Base-by-base conservation (phyloP, 2,888 invertebrate species). In the Hyles lineata region DNA sequence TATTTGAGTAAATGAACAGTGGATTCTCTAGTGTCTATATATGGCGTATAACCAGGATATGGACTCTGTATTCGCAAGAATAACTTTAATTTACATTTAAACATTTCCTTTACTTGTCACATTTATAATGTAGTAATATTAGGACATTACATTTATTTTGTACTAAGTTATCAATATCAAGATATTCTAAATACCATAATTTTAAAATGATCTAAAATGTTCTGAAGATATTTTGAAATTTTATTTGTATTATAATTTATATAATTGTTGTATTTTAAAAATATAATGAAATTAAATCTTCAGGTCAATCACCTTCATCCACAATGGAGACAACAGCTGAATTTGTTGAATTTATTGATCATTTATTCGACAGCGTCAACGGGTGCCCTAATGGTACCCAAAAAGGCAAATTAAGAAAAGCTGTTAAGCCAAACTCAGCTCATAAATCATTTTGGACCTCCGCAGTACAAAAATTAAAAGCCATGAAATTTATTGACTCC, bases 321-420 rank as follows among this genome's bases (percentile, higher is more conserved):
- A 58, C 58, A 7, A 58, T 58, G 58, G 19, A 58, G 7, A 58
- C 58, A 19, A 58, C 58, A 58, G 58, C 58, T n/a, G 58, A 58
- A 7, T 58, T 58, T n/a, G 59, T 59, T 21, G 59, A 59, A 59
- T 59, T 59, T 9, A 21, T 59, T 21, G 59, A 59, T 21, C 19
- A 59, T 21, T 59, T 59, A 21, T 59, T 59, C 21, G 59, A 35
- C 35, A 35, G 35, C 35, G 35, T 9, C 35, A 35, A 35, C 35
- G 35, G 35, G 8, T 35, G 35, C 21, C 21, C 23, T 59, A 59
- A 59, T 21, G 59, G 59, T 19, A 21, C 21, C 21, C 59, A 59
- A 21, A 59, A 59, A 59, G 59, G 59, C n/a, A 59, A 59, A 59
- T 21, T 59, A 5, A 59, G 59, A 21, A 59, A 59, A 59, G 59